Conservation (phyloP, 2,113 vertebrate genomes). For the Sebastes fasciatus region DNA sequence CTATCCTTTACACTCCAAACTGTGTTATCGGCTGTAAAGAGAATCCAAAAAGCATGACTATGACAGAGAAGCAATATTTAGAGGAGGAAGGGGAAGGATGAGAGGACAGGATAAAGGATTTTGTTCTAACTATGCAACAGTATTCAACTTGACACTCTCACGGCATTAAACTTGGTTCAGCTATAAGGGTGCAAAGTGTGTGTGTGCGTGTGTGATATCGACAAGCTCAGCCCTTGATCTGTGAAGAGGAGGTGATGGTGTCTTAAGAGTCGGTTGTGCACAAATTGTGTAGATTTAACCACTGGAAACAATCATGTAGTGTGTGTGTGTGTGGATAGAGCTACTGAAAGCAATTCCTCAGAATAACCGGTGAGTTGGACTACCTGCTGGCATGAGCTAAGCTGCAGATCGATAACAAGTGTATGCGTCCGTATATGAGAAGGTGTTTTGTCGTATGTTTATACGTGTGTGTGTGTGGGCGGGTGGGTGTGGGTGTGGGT, state of each 20-base stretch:
- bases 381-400: slow-evolving; percentile 83
- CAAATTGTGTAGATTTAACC: slow-evolving; percentile 79
- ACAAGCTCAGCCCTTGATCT: slow-evolving; percentile 75
- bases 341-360: slow-evolving; percentile 80
- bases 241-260: slow-evolving; percentile 78
- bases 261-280: slow-evolving; percentile 76
- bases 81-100: slow-evolving; percentile 49
- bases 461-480: slow-evolving; percentile 62
- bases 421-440: slow-evolving; percentile 72
- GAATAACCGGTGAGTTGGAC: slow-evolving; percentile 79
- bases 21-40: slow-evolving; percentile 64
- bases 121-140: slow-evolving; percentile 66
- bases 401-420: slow-evolving; percentile 81
- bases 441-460: slow-evolving; percentile 74
- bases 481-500: slow-evolving; percentile 52
- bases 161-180: slow-evolving; percentile 57
- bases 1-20: slow-evolving; percentile 60
- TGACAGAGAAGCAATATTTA: slow-evolving; percentile 65
- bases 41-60: slow-evolving; percentile 65
- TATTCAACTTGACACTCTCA: slow-evolving; percentile 64
- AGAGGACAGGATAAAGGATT: slow-evolving; percentile 57
- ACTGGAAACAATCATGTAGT: slow-evolving; percentile 74
- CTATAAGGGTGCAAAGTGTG: slow-evolving; percentile 36
- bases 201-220: slow-evolving; percentile 54
- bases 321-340: slow-evolving; percentile 54